Base-by-base conservation (phyloP, 92 coral and sea anemone species). In the Muricea muricata region DNA sequence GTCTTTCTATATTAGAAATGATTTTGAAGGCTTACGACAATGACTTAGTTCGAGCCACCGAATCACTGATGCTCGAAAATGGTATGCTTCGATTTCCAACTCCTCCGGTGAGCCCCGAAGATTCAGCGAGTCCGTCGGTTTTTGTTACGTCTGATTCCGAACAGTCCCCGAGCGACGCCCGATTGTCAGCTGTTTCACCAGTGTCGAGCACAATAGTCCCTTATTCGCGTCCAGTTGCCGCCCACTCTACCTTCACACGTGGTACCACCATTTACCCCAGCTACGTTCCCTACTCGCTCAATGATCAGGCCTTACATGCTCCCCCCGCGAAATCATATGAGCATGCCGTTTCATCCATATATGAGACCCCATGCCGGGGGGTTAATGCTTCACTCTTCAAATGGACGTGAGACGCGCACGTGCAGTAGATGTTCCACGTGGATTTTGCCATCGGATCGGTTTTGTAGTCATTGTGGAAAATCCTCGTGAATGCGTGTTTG, bases 391-490 rank as follows among this genome's bases (percentile, higher is more conserved):
- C 87, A 70, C 26, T 37, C 68, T 76, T 28, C 55, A 63, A 60
- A 56, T 55, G 29, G 73, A 78, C 79, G 54, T 25, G 78, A 78
- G 4, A 15, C 92, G 54, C 69, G 68, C 54, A 30, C 73, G 69
- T 48, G 85, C 18, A 88, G 84, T 92, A 71, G 94, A 92, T 81
- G 87, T 73, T 29, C 91, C 90, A 42, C 92, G 92, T 84, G 97
- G 99, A 32, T 92, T 81, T 76, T 73, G 72, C 34, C 86, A 11
- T 93, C 90, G 10, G 99, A 96, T 83, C 92, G 92, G 85, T 96
- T 93, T 87, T 96, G 99, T 74, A 93, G 99, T 57, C 93, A 93
- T 80, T 96, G 99, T 75, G 99, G 99, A 20, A 96, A 96, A 74
- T 84, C 70, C 10, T 55, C 83, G 9, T 78, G n/a, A 63, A n/a